phyloP scores from a whole-genome alignment of 2,113 vertebrate species.

The Puffinus mauretanicus region DNA sequence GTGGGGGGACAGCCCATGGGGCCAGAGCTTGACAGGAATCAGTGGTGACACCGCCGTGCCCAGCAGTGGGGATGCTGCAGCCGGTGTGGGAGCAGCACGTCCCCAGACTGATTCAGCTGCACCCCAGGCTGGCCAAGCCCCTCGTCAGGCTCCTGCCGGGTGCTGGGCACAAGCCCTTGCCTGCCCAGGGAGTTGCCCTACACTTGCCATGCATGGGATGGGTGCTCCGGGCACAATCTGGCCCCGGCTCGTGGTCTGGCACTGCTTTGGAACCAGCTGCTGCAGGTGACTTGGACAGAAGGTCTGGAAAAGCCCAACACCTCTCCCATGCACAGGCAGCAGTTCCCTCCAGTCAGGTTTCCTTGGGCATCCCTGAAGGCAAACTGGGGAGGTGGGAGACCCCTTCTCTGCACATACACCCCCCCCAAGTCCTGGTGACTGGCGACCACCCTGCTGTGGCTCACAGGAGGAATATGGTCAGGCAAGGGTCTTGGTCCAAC shows the following conservation, averaged over 20 bases:
- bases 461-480: neutral
- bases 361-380: no score
- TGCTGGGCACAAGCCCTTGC: neutral
- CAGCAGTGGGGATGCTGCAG: neutral
- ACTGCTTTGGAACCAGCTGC: neutral
- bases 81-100: neutral
- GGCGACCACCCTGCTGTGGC: neutral
- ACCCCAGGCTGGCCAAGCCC: neutral
- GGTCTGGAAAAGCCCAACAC: neutral
- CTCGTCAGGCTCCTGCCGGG: neutral
- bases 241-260: neutral
- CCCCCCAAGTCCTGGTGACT: neutral
- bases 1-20: accelerated
- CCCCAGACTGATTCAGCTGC: neutral
- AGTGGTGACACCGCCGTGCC: accelerated
- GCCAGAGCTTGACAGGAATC: neutral
- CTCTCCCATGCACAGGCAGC: neutral
- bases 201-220: neutral
- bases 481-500: neutral
- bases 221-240: neutral
- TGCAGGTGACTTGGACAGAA: neutral
- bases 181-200: neutral
- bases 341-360: neutral
- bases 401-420: neutral
- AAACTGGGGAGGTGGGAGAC: neutral